Evolutionary conservation across 2,888 invertebrate species (phyloP).

Genomic region (Catotricha subobsoleta): DNA sequence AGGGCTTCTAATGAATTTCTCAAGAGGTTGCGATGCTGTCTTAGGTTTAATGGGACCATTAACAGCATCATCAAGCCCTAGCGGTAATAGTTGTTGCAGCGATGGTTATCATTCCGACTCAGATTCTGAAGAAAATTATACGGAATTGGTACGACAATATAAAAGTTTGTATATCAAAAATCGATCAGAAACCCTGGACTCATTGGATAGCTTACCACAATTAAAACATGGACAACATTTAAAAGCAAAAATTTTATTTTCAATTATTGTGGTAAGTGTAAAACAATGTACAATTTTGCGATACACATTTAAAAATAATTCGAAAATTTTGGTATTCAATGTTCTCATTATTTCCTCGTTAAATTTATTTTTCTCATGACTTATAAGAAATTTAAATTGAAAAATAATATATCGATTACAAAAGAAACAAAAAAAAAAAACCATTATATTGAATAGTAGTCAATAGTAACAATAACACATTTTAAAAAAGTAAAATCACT

Average conservation of each 20-base stretch:
- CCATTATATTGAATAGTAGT: too few species aligned
- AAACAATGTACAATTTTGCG: too few species aligned
- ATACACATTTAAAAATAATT: too few species aligned
- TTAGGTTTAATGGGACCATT: conserved; percentile 51
- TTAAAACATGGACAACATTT: conserved; percentile 70
- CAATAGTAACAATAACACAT: too few species aligned
- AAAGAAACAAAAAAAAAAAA: too few species aligned
- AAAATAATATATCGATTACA: too few species aligned
- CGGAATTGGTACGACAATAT: conserved; percentile 58
- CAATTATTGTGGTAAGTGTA: conserved; percentile 88
- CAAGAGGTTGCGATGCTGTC: conserved; percentile 55
- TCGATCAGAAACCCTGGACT: conserved; percentile 69
- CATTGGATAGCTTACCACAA: conserved; percentile 62
- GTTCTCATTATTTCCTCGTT: too few species aligned
- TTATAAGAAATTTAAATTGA: too few species aligned
- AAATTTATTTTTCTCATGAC: too few species aligned
- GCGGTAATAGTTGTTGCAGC: conserved; percentile 41
- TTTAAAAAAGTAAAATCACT: too few species aligned
- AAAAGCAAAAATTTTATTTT: conserved; percentile 89
- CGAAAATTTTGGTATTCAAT: too few species aligned
- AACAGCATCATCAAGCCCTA: conserved; percentile 28
- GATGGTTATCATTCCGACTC: conserved; percentile 76
- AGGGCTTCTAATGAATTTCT: conserved; percentile 53
- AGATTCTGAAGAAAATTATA: conserved; percentile 18
- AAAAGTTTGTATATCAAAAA: conserved; percentile 70